Evolutionary conservation across 2,888 invertebrate species (phyloP), one percentile per base, ranked within the genome.

Genomic region (Catonia carolina): DNA sequence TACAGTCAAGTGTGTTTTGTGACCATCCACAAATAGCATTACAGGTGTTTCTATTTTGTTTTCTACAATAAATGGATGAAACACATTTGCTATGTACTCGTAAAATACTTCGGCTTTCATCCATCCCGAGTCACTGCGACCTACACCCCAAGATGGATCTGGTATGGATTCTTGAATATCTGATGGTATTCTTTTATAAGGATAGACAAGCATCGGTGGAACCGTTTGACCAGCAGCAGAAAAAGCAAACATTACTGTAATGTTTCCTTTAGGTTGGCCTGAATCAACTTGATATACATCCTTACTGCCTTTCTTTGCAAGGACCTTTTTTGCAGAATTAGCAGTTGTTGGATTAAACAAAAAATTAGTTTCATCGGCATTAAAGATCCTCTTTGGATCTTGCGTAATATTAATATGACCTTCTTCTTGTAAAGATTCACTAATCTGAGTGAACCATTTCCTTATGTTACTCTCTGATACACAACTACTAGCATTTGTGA

Each of bases 51-150:
- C 33, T 10, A 62, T 52, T 20, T 60, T 55, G 36, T 60, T n/a
- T 17, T 37, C 14, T 8, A 66, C 10, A n/a, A 57, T 12, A 8
- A 7, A 48, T 1, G 2, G 12, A 39, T 51, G 18, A 20, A 60
- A 60, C 6, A 41, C 41, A 18, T 55, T 55, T 2, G 23, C 55
- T 17, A 63, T 58, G 45, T 60, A 62, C 18, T 60, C 60, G 41
- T 51, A 63, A 35, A 63, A 60, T 2, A 55, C 27, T 18, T 58
- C 59, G 8, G 53, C 31, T 2, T 27, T 60, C 57, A 61, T 60
- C 61, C 61, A 61, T 8, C 53, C 73, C 51, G 61, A 69, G 8
- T 74, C 72, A 2, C 71, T 69, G 56, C 66, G 69, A 55, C 72
- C 73, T 23, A 71, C 55, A 41, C 67, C 67, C 72, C 72, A 74